Evolutionary conservation across 1,140 invertebrate species (phyloP).

Genomic region (Oryctes rhinoceros): DNA sequence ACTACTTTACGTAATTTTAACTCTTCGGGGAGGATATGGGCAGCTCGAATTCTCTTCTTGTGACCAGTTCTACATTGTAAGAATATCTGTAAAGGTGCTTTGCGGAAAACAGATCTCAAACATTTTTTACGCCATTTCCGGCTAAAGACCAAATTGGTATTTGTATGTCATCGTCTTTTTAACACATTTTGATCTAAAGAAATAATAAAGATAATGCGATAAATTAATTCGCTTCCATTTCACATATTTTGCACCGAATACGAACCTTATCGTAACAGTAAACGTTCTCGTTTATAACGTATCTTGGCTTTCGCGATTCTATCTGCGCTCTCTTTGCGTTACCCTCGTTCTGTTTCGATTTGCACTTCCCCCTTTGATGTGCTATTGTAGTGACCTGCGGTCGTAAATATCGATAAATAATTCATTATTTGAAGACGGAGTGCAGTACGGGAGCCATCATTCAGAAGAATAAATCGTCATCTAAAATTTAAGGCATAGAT

Average conservation of each 20-base stretch:
- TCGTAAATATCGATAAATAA: slow-evolving; percentile 21
- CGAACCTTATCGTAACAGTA: not conserved
- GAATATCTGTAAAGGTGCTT: too few species aligned
- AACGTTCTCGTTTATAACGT: slow-evolving; percentile 1
- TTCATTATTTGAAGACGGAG: slow-evolving; percentile 4
- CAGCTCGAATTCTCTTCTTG: too few species aligned
- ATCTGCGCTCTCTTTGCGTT: not conserved
- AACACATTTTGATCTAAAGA: too few species aligned
- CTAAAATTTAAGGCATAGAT: not conserved
- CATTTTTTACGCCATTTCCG: too few species aligned
- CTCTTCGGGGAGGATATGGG: too few species aligned
- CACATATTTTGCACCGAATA: not conserved
- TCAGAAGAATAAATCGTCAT: not conserved
- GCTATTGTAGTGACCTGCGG: not conserved
- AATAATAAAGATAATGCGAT: too few species aligned
- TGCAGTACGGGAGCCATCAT: not conserved
- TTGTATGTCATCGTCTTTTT: too few species aligned
- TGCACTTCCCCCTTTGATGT: not conserved
- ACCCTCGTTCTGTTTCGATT: not conserved
- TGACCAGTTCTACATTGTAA: too few species aligned
- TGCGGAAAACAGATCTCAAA: too few species aligned
- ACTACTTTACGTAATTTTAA: too few species aligned
- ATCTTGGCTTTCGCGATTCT: not conserved
- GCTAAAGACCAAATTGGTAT: too few species aligned
- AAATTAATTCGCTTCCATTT: not conserved